phyloP scores from a whole-genome alignment of 2,888 invertebrate species.

The Pristionchus entomophagus region DNA sequence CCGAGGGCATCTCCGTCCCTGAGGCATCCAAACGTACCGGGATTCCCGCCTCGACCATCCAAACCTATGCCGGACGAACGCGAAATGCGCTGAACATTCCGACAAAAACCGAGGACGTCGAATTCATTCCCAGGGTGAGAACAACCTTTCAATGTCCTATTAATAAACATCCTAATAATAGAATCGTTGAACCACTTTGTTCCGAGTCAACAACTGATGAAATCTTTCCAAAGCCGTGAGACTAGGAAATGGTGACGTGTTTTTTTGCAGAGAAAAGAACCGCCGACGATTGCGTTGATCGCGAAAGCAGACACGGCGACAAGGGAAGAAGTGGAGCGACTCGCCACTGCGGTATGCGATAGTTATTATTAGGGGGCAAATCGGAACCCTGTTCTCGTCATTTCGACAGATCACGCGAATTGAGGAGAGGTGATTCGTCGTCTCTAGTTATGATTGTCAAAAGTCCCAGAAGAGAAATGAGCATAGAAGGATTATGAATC shows the following conservation, averaged over 20 bases:
- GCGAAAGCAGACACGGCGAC: not conserved
- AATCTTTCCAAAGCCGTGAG: no score
- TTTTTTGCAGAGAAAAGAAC: not conserved
- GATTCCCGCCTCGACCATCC: constrained; percentile 48
- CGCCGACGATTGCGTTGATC: not conserved
- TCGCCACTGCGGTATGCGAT: not conserved
- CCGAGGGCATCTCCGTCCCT: not conserved
- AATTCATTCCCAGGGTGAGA: not conserved
- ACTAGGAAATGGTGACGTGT: not conserved
- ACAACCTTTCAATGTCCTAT: not conserved
- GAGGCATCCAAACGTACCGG: constrained; percentile 46
- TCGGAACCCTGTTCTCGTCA: no score
- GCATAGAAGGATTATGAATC: not conserved
- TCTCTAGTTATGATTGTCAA: no score
- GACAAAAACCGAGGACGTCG: not conserved
- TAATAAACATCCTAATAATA: no score
- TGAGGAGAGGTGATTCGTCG: no score
- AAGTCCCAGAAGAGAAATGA: no score
- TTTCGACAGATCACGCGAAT: no score
- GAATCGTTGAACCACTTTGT: no score
- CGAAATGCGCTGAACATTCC: not conserved
- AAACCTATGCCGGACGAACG: constrained; percentile 46
- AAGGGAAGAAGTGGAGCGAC: not conserved
- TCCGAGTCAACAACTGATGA: no score
- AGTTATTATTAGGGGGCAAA: no score